These are phyloP conservation scores for Tretioscincus oriximinensis DNA, from an alignment of 2,113 vertebrate genomes.

Conservation along the genomic window DNA sequence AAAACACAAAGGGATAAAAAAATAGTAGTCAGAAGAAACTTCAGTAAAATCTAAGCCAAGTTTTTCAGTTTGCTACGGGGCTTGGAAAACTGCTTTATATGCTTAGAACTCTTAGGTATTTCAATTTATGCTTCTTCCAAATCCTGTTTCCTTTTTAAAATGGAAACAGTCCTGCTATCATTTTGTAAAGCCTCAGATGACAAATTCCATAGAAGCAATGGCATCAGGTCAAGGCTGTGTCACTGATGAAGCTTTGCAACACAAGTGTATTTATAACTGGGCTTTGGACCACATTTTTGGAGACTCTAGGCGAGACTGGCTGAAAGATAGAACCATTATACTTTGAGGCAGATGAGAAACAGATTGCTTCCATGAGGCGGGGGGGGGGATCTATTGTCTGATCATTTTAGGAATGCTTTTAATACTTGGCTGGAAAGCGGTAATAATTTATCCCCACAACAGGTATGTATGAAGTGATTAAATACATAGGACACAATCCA, in stretches of 20 bases:
- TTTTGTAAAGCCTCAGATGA: neutral
- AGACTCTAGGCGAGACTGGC: constrained; percentile 66
- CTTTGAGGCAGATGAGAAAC: constrained; percentile 63
- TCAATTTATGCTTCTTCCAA: neutral
- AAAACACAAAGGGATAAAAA: too few species aligned
- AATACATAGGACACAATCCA: neutral
- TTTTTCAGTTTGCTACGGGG: neutral
- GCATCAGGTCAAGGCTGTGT: constrained; percentile 61
- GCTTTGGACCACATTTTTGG: constrained; percentile 23
- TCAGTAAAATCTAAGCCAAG: neutral
- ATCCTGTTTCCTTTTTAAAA: neutral
- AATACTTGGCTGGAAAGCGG: constrained; percentile 57
- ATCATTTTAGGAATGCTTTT: constrained; percentile 70
- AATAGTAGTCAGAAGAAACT: neutral
- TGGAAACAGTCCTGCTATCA: constrained; percentile 18
- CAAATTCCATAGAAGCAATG: neutral
- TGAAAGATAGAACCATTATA: constrained; percentile 64
- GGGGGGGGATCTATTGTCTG: constrained; percentile 49
- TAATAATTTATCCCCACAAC: neutral
- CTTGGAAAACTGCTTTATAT: neutral
- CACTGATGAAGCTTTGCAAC: constrained; percentile 57
- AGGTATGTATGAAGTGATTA: constrained; percentile 6
- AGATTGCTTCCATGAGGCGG: constrained; percentile 48
- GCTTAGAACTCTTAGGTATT: too few species aligned
- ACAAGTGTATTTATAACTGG: constrained; percentile 63